Evolutionary conservation across 2,113 vertebrate species (phyloP), one percentile per base, ranked within the genome.

Genomic region (Fregetta grallaria): DNA sequence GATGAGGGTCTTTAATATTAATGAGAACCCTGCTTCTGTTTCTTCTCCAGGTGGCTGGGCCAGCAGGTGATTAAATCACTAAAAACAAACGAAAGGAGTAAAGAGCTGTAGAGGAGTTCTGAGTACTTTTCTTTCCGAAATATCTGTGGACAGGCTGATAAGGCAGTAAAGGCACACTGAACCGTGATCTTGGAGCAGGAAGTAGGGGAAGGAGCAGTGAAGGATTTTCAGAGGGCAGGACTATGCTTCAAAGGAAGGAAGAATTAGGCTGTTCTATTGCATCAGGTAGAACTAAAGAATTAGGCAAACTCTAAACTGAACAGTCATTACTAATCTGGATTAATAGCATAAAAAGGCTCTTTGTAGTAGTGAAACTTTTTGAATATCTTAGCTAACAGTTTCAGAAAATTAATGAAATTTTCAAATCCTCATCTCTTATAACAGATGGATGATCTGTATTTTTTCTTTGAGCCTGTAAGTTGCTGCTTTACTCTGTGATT

Each of bases 241-340:
- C 55, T 8, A 6, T 63, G 40, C 50, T 90, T 96, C 55, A 90
- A 83, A 92, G 67, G 53, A 90, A 68, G 62, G 58, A 90, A 86
- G 49, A 96, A 92, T 90, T 82, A 88, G 40, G 42, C 45, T 91
- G 32, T 89, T 91, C 50, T 73, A 2, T 87, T 96, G 68, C 29
- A 86, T 88, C 59, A 90, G 47, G 68, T 88, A 80, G n/a, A 86
- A 52, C 50, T 86, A 77, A 86, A 84, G 88, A 71, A 45, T 71
- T 76, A 88, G 56, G 68, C 71, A 83, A 90, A 70, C 52, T 68
- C 30, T 58, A 55, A 85, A 83, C 47, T 96, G 76, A 90, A 71
- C 68, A 74, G 82, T 90, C 63, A 36, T 49, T 86, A 40, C 86
- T 96, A 90, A 94, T 90, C 92, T 91, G 70, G 87, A 88, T 95